Conservation (phyloP, 2,888 invertebrate species). For the Thyatira batis region DNA sequence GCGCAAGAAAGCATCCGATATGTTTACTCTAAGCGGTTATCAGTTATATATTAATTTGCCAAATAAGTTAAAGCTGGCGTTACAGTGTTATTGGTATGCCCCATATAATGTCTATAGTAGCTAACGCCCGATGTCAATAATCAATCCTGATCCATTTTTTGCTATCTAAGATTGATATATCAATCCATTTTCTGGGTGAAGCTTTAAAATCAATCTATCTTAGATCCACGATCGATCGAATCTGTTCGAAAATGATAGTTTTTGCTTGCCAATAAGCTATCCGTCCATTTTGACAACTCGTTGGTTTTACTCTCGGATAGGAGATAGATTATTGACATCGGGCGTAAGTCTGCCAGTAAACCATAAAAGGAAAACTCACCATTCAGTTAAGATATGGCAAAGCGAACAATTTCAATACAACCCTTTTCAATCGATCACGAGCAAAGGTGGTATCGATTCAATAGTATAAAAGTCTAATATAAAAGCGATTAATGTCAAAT, state of each 20-base stretch:
- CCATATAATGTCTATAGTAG: too few species aligned
- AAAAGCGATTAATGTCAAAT: constrained; percentile 61
- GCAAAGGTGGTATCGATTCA: constrained; percentile 56
- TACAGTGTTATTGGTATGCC: constrained; percentile 31
- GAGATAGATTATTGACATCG: too few species aligned
- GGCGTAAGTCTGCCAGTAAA: constrained; percentile 28
- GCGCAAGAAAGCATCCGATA: constrained; percentile 46
- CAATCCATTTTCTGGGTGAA: too few species aligned
- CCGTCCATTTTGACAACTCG: too few species aligned
- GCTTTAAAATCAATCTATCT: too few species aligned
- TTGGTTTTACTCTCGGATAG: too few species aligned
- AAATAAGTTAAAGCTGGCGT: constrained; percentile 66
- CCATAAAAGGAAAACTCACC: background rate
- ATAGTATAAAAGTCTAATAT: constrained; percentile 52
- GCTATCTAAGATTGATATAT: too few species aligned
- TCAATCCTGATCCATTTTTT: too few species aligned
- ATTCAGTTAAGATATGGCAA: constrained; percentile 17
- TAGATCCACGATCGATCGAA: too few species aligned
- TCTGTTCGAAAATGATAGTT: too few species aligned
- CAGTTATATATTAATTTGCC: constrained; percentile 44
- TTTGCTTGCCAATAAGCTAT: too few species aligned
- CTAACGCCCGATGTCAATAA: too few species aligned
- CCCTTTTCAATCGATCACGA: constrained; percentile 38
- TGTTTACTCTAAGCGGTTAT: constrained; percentile 38
- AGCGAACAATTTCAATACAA: constrained; percentile 40